Conservation (phyloP, 2,113 vertebrate species). For the Anolis carolinensis region DNA sequence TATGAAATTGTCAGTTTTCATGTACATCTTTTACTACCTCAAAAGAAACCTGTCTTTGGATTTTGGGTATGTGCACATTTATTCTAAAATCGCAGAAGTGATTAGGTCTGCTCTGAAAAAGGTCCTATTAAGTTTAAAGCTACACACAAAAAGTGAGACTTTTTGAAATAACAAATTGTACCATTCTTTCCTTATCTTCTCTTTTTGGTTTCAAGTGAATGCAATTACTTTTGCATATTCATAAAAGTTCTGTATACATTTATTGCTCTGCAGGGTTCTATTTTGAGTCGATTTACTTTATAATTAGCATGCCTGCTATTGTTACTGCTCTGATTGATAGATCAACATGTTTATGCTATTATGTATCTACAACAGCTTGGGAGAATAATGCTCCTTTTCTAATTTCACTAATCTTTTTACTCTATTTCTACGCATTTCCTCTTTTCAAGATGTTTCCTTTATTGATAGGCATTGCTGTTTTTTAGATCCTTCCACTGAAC, state of each 20-base stretch:
- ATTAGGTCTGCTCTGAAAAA: too few relatives aligned
- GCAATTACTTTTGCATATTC: neutral
- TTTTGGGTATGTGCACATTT: neutral
- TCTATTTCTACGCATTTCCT: conserved; percentile 29
- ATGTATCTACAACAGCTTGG: neutral
- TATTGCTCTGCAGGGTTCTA: neutral
- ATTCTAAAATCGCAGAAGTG: too few relatives aligned
- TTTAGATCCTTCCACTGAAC: conserved; percentile 3
- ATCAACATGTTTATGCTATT: conserved; percentile 39
- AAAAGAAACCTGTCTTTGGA: neutral
- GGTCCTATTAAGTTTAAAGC: too few relatives aligned
- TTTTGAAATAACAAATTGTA: neutral
- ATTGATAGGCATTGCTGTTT: conserved; percentile 14
- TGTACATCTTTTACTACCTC: neutral
- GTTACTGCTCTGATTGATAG: neutral
- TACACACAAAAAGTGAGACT: neutral
- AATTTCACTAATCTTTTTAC: conserved; percentile 26
- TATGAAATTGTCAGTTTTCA: neutral
- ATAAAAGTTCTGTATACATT: neutral
- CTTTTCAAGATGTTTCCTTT: conserved; percentile 31
- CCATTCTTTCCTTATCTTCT: neutral
- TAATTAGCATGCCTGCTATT: conserved; percentile 41
- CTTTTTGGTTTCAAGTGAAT: neutral
- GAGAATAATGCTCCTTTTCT: conserved; percentile 1
- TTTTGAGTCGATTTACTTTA: neutral